These are phyloP conservation scores for Oceanites oceanicus DNA, from an alignment of 2,113 vertebrate species.

Conservation along the genomic window DNA sequence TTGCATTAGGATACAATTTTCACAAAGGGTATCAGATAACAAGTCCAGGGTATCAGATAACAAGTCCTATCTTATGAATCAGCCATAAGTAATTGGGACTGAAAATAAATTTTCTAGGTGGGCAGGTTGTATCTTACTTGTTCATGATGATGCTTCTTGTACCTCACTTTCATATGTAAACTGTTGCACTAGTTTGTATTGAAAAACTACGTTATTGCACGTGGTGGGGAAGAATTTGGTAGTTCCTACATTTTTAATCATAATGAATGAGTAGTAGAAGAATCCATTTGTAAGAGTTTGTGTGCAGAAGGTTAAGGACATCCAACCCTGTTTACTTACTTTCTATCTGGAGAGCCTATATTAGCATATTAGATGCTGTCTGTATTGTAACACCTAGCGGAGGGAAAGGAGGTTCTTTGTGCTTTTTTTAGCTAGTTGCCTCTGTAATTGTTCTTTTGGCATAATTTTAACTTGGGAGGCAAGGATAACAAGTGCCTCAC, in stretches of 20 bases:
- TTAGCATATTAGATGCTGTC: neutral
- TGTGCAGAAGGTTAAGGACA: neutral
- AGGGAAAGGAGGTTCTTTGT: neutral
- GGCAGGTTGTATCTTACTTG: neutral
- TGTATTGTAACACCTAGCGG: fast-evolving
- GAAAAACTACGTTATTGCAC: neutral
- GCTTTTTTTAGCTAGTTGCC: neutral
- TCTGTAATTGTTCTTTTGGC: neutral
- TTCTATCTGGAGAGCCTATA: neutral
- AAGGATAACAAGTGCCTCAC: neutral
- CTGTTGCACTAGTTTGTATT: neutral
- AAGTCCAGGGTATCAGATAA: neutral
- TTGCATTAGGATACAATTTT: neutral
- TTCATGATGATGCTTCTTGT: fast-evolving
- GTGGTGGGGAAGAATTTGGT: neutral
- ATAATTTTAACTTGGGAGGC: neutral
- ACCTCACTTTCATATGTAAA: neutral
- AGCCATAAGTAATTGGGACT: neutral
- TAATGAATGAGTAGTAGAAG: neutral
- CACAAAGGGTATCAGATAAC: neutral
- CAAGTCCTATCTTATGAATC: neutral
- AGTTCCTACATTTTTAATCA: neutral
- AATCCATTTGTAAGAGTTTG: neutral
- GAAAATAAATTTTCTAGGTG: neutral
- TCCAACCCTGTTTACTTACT: neutral